These are phyloP conservation scores for Anguilla japonica DNA, from an alignment of 2,113 vertebrate genomes.

Conservation along the genomic window DNA sequence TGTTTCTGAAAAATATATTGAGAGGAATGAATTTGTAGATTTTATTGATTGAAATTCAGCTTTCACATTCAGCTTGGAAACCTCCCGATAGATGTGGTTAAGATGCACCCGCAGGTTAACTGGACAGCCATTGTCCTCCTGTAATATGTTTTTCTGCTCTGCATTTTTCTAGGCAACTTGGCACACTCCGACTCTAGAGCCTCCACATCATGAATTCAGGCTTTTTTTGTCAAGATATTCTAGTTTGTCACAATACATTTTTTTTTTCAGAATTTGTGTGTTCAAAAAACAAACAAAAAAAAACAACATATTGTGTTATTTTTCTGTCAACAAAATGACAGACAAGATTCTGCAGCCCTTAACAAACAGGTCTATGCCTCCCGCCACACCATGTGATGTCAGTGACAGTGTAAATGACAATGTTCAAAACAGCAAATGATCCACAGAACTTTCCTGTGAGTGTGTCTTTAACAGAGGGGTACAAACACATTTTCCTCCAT, in stretches of 20 bases:
- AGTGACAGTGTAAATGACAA: background rate
- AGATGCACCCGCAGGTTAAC: too few relatives aligned
- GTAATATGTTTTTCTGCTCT: background rate
- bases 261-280: background rate
- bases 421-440: background rate
- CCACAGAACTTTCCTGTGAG: background rate
- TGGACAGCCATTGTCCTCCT: background rate
- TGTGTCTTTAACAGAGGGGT: background rate
- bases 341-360: background rate
- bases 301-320: background rate
- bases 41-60: too few relatives aligned
- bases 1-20: too few relatives aligned
- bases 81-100: too few relatives aligned
- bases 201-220: background rate
- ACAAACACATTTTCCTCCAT: too few relatives aligned
- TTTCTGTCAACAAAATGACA: background rate
- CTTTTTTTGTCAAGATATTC: background rate
- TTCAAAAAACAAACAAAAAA: background rate
- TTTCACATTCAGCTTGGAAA: too few relatives aligned
- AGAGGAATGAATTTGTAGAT: too few relatives aligned
- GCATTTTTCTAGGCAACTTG: background rate
- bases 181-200: background rate
- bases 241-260: background rate
- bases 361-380: background rate
- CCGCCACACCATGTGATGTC: background rate